A percentile compares a stretch with the other conserved stretches of the same genome.
Conservation (phyloP, 2,797 vertebrate genomes). For the Galaxias olidus region DNA sequence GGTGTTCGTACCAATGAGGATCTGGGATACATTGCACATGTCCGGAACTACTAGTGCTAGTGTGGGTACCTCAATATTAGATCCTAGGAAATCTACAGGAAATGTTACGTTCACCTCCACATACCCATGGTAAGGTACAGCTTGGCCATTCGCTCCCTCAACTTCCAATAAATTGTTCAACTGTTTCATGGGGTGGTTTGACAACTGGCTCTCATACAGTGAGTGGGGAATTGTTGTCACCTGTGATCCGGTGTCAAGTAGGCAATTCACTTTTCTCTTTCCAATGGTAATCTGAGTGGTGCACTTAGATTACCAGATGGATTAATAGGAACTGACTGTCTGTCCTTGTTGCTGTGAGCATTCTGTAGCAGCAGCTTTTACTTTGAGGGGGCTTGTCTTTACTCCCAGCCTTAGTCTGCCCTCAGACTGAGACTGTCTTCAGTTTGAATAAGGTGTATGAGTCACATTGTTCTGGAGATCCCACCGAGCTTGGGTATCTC, state of each 20-base stretch:
- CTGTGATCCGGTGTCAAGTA: slow-evolving; percentile 12
- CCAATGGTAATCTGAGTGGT: background rate
- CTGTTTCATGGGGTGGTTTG: background rate
- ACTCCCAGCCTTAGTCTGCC: background rate
- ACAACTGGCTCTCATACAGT: slow-evolving; percentile 3
- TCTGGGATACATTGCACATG: background rate
- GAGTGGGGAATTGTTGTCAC: slow-evolving; percentile 1
- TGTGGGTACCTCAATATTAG: background rate
- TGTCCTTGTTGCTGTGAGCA: background rate
- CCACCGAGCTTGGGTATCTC: background rate
- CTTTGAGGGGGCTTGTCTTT: background rate
- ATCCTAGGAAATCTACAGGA: background rate
- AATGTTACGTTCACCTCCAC: background rate
- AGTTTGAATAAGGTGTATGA: background rate
- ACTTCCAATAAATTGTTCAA: slow-evolving; percentile 1
- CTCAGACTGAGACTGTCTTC: background rate
- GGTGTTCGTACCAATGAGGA: slow-evolving; percentile 5
- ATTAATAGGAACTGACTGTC: background rate
- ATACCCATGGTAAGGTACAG: background rate
- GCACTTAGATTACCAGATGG: background rate
- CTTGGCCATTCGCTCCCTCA: slow-evolving; percentile 10
- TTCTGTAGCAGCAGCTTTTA: background rate
- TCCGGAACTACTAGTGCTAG: slow-evolving; percentile 8
- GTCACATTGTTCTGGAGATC: background rate
- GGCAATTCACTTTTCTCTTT: background rate